These are phyloP conservation scores for Caenorhabditis plicata DNA, from an alignment of 2,888 invertebrate genomes.

Conservation along the genomic window DNA sequence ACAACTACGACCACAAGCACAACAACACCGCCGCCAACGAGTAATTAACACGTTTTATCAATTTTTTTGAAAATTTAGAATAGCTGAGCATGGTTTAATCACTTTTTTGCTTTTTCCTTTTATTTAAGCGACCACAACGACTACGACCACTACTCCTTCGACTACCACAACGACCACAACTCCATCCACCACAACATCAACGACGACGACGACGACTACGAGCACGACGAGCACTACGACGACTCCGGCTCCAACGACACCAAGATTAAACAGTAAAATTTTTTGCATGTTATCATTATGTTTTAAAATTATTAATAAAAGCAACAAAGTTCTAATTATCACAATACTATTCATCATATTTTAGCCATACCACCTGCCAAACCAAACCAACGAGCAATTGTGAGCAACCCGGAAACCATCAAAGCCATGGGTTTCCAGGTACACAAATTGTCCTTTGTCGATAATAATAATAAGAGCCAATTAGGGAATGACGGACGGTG, in stretches of 20 bases:
- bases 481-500: conserved; percentile 55
- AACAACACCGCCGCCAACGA: conserved; percentile 4
- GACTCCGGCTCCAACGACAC: conserved; percentile 19
- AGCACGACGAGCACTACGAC: conserved; percentile 9
- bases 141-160: not conserved
- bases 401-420: conserved; percentile 50
- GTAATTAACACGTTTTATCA: too few relatives aligned
- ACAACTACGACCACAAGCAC: conserved; percentile 7
- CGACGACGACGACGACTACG: conserved; percentile 17
- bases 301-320: not conserved
- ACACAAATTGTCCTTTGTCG: not conserved
- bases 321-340: not conserved
- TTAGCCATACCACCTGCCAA: conserved; percentile 21
- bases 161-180: conserved; percentile 2
- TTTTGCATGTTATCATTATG: not conserved
- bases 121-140: conserved; percentile 5
- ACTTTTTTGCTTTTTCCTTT: too few relatives aligned
- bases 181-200: conserved; percentile 7
- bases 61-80: too few relatives aligned
- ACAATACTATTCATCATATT: not conserved
- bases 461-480: not conserved
- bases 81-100: too few relatives aligned
- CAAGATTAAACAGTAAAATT: conserved; percentile 8
- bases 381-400: conserved; percentile 40
- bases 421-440: conserved; percentile 55